Conservation (phyloP, 2,797 vertebrate genomes). For the Microcaecilia unicolor region DNA sequence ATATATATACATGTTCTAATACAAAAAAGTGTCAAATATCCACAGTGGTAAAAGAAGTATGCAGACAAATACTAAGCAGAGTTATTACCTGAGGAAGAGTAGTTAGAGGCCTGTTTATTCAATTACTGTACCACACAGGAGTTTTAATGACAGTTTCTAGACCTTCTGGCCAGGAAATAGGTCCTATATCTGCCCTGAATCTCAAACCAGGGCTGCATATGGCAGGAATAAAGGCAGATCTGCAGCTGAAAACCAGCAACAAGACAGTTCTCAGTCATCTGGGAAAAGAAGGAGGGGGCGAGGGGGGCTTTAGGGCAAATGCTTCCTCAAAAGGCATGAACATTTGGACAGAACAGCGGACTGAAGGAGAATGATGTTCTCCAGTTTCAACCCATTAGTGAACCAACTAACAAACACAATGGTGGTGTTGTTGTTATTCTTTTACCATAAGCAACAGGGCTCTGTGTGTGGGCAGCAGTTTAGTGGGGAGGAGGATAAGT, state of each 20-base stretch:
- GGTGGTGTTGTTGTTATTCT: constrained; percentile 99
- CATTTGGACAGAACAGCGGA: constrained; percentile 88
- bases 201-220: constrained; percentile 57
- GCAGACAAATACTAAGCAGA: too few species aligned
- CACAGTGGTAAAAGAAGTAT: too few species aligned
- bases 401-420: constrained; percentile 99
- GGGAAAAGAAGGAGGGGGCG: constrained; percentile 75
- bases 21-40: too few species aligned
- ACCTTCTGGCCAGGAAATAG: too few species aligned
- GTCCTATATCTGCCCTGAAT: constrained; percentile 51
- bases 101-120: too few species aligned
- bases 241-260: constrained; percentile 62
- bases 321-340: constrained; percentile 89
- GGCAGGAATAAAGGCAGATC: constrained; percentile 61
- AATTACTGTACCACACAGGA: constrained; percentile 44
- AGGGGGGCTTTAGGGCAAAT: constrained; percentile 74
- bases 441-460: constrained; percentile 97
- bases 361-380: constrained; percentile 96
- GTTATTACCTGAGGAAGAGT: too few species aligned
- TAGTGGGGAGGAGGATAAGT: constrained; percentile 97
- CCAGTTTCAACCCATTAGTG: constrained; percentile 98
- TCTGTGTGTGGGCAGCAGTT: constrained; percentile 98
- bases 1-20: too few species aligned
- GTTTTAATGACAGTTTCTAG: constrained; percentile 54
- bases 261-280: constrained; percentile 75